phyloP scores from a whole-genome alignment of 2,113 vertebrate species.

The Isurus oxyrinchus region DNA sequence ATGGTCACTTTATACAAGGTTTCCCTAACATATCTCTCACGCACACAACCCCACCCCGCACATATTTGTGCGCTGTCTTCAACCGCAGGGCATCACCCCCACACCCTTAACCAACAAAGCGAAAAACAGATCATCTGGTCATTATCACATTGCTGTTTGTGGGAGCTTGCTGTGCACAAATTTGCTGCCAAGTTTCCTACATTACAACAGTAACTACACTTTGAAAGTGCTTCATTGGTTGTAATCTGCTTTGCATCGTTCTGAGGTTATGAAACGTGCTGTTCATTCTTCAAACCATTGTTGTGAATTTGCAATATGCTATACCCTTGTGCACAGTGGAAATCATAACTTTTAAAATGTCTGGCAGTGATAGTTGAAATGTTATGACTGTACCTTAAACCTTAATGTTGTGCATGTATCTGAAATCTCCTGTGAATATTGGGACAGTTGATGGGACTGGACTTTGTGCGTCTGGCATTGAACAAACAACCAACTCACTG shows the following conservation, averaged over 20 bases:
- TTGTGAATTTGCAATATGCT: background rate
- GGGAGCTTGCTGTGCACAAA: background rate
- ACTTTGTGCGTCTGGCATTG: background rate
- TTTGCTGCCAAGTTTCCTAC: background rate
- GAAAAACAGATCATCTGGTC: background rate
- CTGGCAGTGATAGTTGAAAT: background rate
- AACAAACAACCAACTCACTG: background rate
- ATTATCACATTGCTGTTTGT: background rate
- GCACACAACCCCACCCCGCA: too few relatives aligned
- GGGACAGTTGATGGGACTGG: background rate
- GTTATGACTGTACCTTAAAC: background rate
- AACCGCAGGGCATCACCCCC: too few relatives aligned
- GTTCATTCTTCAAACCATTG: background rate
- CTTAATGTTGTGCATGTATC: background rate
- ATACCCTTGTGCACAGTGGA: background rate
- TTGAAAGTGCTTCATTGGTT: background rate
- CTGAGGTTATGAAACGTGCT: background rate
- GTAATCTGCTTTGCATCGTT: background rate
- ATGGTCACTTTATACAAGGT: too few relatives aligned
- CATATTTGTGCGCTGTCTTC: too few relatives aligned
- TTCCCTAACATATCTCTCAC: too few relatives aligned
- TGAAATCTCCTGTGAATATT: background rate
- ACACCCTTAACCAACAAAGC: background rate
- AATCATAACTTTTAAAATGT: background rate
- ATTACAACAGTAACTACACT: background rate